These are phyloP conservation scores for Lithobates pipiens DNA, from an alignment of 2,797 vertebrate genomes.

Conservation along the genomic window DNA sequence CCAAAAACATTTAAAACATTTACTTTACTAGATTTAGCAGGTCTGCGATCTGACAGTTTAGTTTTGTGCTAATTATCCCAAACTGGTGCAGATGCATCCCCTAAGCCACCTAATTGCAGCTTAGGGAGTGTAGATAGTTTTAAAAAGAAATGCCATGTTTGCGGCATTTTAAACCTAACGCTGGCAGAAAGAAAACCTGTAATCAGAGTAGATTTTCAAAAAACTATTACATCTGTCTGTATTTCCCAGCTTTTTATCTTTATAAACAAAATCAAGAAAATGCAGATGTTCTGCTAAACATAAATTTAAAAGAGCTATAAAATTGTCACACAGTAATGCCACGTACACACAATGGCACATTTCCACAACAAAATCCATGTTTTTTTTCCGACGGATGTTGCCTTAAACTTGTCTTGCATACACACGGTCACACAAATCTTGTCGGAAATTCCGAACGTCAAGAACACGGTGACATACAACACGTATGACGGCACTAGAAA, in stretches of 20 bases:
- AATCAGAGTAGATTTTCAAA: slow-evolving; percentile 10
- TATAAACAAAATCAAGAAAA: not conserved
- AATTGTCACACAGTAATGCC: too few relatives aligned
- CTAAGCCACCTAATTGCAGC: slow-evolving; percentile 15
- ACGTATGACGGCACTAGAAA: too few relatives aligned
- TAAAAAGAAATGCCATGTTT: slow-evolving; percentile 12
- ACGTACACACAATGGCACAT: too few relatives aligned
- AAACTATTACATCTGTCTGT: slow-evolving; percentile 21
- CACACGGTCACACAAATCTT: too few relatives aligned
- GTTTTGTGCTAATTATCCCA: slow-evolving; percentile 6
- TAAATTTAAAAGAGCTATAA: not conserved
- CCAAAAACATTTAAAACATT: not conserved
- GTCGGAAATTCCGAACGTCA: too few relatives aligned
- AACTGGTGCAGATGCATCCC: slow-evolving; percentile 27
- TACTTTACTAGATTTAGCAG: not conserved
- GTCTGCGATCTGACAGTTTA: not conserved
- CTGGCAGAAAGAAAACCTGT: slow-evolving; percentile 19
- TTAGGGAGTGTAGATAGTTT: slow-evolving; percentile 19
- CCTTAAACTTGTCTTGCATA: too few relatives aligned
- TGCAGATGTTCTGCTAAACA: not conserved
- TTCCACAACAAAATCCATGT: too few relatives aligned
- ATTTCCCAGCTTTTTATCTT: slow-evolving; percentile 3
- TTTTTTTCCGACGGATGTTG: too few relatives aligned
- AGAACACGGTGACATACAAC: too few relatives aligned
- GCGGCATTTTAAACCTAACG: slow-evolving; percentile 30